phyloP scores from a whole-genome alignment of 2,797 vertebrate species.

The Sternotherus odoratus region DNA sequence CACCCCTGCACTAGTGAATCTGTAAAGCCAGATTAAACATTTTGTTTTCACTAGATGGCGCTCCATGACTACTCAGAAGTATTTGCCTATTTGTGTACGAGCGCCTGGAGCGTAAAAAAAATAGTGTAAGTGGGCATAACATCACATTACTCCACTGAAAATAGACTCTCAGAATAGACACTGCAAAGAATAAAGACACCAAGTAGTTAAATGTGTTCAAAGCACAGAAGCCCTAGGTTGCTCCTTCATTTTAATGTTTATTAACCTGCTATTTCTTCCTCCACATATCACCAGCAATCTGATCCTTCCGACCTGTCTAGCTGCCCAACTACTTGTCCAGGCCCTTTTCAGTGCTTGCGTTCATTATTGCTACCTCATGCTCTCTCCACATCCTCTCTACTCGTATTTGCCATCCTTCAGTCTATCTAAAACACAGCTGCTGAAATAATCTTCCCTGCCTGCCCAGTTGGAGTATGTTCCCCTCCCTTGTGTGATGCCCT shows the following conservation, averaged over 20 bases:
- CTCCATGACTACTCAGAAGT: not conserved
- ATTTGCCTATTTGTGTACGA: not conserved
- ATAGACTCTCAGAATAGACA: not conserved
- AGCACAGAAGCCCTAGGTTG: not conserved
- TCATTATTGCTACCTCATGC: not conserved
- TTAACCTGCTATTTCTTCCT: not conserved
- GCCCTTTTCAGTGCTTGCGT: not conserved
- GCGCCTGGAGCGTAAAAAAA: not conserved
- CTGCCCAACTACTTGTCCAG: not conserved
- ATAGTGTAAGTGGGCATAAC: not conserved
- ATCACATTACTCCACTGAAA: not conserved
- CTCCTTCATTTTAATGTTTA: not conserved
- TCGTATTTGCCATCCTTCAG: not conserved
- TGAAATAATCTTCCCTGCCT: not conserved
- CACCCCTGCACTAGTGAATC: too few relatives aligned
- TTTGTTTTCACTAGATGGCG: not conserved
- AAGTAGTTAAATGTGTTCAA: not conserved
- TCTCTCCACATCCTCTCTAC: not conserved
- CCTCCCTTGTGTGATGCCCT: fast-evolving
- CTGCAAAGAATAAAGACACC: not conserved
- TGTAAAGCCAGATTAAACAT: not conserved
- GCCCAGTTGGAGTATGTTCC: too few relatives aligned
- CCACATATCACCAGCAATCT: not conserved
- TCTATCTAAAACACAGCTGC: not conserved
- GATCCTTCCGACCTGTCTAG: not conserved